A percentile compares a stretch with the other conserved stretches of the same genome.
phyloP scores from a whole-genome alignment of 2,797 vertebrate genomes.

The Mormyrus hasselquistii region DNA sequence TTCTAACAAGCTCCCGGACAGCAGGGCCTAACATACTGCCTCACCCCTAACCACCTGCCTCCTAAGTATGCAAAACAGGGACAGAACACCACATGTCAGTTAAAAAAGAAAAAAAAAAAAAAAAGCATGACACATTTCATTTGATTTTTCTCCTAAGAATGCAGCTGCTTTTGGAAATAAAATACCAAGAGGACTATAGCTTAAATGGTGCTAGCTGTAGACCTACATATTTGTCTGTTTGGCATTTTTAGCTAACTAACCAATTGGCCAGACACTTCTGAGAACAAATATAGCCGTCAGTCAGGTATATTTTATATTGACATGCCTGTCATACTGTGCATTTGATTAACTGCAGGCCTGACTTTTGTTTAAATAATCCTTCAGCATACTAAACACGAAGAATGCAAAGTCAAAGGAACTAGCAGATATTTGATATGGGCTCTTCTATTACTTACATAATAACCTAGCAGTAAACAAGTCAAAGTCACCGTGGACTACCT shows the following conservation, averaged over 20 bases:
- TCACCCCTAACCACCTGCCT: slow-evolving; percentile 5
- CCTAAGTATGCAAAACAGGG: not conserved
- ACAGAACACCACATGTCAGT: not conserved
- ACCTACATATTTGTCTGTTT: not conserved
- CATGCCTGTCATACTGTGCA: not conserved
- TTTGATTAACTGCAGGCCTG: slow-evolving; percentile 12
- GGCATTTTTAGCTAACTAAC: slow-evolving; percentile 13
- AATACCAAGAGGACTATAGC: not conserved
- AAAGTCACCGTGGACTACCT: not conserved
- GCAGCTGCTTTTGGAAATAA: slow-evolving; percentile 2
- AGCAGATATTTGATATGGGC: not conserved
- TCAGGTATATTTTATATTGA: not conserved
- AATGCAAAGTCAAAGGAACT: not conserved
- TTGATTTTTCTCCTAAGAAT: not conserved
- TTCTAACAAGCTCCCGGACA: not conserved
- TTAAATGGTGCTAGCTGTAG: not conserved
- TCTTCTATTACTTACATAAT: not conserved
- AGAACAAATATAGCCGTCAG: not conserved
- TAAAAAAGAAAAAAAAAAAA: not conserved
- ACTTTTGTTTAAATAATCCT: slow-evolving; percentile 1
- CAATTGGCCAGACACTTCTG: not conserved
- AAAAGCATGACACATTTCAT: slow-evolving; percentile 6
- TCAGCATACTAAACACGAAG: not conserved
- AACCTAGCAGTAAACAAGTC: not conserved
- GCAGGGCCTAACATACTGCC: not conserved